Base-by-base conservation (phyloP, 2,113 vertebrate genomes). In the Cercopithecus mona region DNA sequence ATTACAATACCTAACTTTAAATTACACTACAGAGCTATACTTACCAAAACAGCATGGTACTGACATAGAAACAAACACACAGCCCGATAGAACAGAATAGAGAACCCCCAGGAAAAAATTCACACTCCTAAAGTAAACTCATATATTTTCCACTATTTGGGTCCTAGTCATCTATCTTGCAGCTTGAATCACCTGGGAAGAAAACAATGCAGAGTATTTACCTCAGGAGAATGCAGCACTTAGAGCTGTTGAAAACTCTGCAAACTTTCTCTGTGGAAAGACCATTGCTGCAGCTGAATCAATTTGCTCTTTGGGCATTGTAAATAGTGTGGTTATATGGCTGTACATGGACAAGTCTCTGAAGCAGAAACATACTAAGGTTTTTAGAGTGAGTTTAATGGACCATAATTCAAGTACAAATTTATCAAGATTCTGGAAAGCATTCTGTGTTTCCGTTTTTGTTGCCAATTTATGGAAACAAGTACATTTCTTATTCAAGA, bases 301-400 rank as follows among this genome's bases (percentile, higher is more conserved):
- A 72, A 48, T 75, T 85, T 90, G 48, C 59, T 91, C 57, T 80
- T 66, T 57, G 45, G 25, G 57, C 50, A 50, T 66, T 66, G 52
- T 82, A 83, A 83, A 83, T 59, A 9, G 40, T 55, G 45, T 76
- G 38, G 6, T 83, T 94, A 35, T 73, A 12, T 66, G 59, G 52
- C 25, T 61, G n/a, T 10, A 9, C 27, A 4, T 81, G 40, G 76
- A 50, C 57, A n/a, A 3, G 6, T 3, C 52, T 93, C 27, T 79
- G 66, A 75, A 79, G 81, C 93, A 86, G 88, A 97, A 93, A 45
- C 13, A 82, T 64, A 45, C 64, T 78, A 43, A 88, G 57, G 27
- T 85, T 97, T 96, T 83, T 87, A 93, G 20, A 91, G 57, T 90
- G 90, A 95, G 82, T 91, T 96, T 80, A 97, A 97, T 96, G 92